Evolutionary conservation across 2,113 vertebrate genomes (phyloP).

Genomic region (Silurus asotus): DNA sequence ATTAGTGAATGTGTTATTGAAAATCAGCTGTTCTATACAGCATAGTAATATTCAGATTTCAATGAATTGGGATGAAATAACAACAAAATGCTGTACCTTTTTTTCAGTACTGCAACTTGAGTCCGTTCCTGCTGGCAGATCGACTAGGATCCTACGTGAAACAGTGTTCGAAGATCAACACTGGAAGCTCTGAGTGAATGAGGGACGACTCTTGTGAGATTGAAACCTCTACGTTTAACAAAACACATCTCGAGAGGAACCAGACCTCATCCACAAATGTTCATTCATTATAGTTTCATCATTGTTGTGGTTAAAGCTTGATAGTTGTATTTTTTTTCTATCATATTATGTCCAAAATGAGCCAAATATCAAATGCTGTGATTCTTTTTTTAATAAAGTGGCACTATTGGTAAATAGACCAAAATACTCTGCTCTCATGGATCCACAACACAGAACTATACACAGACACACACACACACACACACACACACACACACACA

Average conservation of each 20-base stretch:
- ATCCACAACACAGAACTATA: too few relatives aligned
- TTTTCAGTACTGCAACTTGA: slow-evolving; percentile 66
- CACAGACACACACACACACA: too few relatives aligned
- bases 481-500: too few relatives aligned
- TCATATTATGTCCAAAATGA: too few relatives aligned
- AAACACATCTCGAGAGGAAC: background rate
- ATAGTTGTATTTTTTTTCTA: too few relatives aligned
- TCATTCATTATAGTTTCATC: too few relatives aligned
- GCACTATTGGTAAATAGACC: too few relatives aligned
- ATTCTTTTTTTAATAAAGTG: too few relatives aligned
- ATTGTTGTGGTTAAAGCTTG: too few relatives aligned
- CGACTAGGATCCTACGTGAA: slow-evolving; percentile 60
- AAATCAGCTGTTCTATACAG: background rate
- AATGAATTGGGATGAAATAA: background rate
- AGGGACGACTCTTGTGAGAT: background rate
- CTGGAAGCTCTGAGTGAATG: slow-evolving; percentile 20
- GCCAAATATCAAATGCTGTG: too few relatives aligned
- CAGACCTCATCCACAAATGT: too few relatives aligned
- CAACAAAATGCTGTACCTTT: background rate
- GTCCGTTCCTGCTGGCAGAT: slow-evolving; percentile 68
- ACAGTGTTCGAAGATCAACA: slow-evolving; percentile 66
- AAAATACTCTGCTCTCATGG: too few relatives aligned
- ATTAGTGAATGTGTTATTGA: background rate
- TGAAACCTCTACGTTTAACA: background rate
- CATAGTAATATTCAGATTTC: background rate